Evolutionary conservation across 2,113 vertebrate species (phyloP).

Genomic region (Sprattus sprattus): DNA sequence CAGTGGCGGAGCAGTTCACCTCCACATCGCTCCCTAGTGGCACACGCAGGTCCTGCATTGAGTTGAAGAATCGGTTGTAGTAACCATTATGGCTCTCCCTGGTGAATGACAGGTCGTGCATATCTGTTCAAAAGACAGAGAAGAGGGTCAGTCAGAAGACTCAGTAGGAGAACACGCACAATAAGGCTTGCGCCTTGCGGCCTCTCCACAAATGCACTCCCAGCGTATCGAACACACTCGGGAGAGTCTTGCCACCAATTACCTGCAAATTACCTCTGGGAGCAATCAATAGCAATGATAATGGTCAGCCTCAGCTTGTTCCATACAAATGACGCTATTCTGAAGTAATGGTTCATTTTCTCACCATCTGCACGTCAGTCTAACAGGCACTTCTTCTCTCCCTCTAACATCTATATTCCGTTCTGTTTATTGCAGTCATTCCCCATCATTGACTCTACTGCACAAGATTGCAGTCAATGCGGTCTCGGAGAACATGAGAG

Average conservation of each 20-base stretch:
- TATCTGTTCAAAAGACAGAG: conserved; percentile 51
- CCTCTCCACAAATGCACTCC: not conserved
- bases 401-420: not conserved
- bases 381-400: not conserved
- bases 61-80: conserved; percentile 50
- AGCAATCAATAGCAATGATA: conserved; percentile 66
- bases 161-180: not conserved
- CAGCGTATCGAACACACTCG: not conserved
- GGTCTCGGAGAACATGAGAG: conserved; percentile 24
- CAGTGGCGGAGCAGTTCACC: conserved; percentile 63
- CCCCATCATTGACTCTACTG: conserved; percentile 63
- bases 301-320: conserved; percentile 58
- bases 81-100: conserved; percentile 49
- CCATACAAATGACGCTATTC: conserved; percentile 59
- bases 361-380: conserved; percentile 54
- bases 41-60: conserved; percentile 58
- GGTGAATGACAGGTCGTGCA: conserved; percentile 49
- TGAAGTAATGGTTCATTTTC: conserved; percentile 65
- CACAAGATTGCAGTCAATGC: conserved; percentile 48
- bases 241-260: conserved; percentile 6
- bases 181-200: not conserved
- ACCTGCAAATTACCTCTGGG: conserved; percentile 30
- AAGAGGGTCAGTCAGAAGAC: conserved; percentile 25
- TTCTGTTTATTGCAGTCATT: conserved; percentile 60
- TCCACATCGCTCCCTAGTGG: conserved; percentile 61